Base-by-base conservation (phyloP, 2,888 invertebrate genomes). In the Ischnus inquisitorius region DNA sequence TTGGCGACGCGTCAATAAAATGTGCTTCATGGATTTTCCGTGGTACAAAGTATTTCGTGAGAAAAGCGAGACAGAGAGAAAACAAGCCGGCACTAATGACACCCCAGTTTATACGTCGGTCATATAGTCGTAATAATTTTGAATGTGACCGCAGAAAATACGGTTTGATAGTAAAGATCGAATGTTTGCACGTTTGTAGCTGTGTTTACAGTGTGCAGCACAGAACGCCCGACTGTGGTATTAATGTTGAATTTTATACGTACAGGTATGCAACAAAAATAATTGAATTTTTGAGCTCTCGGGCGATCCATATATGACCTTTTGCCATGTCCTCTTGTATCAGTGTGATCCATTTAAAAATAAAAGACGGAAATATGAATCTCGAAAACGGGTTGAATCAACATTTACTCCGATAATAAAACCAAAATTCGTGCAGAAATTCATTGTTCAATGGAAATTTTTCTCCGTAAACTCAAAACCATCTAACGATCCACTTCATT, bases 71-170 rank as follows among this genome's bases (percentile, higher is more conserved):
- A 46, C n/a, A 41, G 43, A 67, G 54, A 25, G 39, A 19, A 34
- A 48, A 46, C 34, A 48, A 12, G 48, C 34, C 48, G 46, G n/a
- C 57, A 69, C 62, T 48, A 69, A 78, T 69, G 69, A 78, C 62
- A 19, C 14, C 19, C 62, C 67, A 22, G 78, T 78, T 69, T 69
- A 78, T 69, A 60, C n/a, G 76, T 43, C 34, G 57, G 28, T 67
- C 43, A 57, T 77, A 69, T 34, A 34, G 69, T 14, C 16, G 67
- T 60, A 78, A 78, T 78, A 69, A 78, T 78, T 69, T 78, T 19
- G 48, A 48, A 60, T 67, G 57, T 25, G 48, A 78, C 46, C 69
- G 65, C 28, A 25, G 25, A 28, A 10, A 43, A 28, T 60, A 43
- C n/a, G 28, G 57, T 60, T 77, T 57, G 25, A 57, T 19, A 54